phyloP scores from a whole-genome alignment of 2,888 invertebrate genomes.

The Zhengitettix transpicula region DNA sequence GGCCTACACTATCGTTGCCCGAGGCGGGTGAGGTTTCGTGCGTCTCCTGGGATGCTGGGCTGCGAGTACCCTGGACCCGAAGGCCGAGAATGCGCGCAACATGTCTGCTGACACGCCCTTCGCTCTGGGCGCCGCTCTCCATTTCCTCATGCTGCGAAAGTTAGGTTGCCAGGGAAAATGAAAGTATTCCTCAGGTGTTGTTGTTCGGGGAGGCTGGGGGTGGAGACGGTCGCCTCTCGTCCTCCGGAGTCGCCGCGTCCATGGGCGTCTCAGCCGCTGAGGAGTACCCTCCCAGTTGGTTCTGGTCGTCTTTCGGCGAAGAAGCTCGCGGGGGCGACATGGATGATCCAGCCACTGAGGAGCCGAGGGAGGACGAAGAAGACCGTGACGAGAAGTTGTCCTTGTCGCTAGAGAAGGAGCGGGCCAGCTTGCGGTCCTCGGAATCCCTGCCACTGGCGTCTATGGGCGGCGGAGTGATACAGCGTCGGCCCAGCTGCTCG shows the following conservation, averaged over 20 bases:
- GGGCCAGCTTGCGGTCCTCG: slow-evolving; percentile 29
- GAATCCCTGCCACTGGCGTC: slow-evolving; percentile 19
- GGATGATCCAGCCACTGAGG: slow-evolving; percentile 7
- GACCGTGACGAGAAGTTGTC: slow-evolving; percentile 40
- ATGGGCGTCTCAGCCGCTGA: neutral
- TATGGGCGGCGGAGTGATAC: slow-evolving; percentile 3
- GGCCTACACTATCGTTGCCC: too few species aligned
- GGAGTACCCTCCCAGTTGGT: neutral
- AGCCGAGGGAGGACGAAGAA: slow-evolving; percentile 14
- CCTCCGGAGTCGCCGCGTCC: neutral
- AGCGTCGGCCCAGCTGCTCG: neutral
- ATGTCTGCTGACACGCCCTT: too few species aligned
- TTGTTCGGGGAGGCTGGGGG: neutral
- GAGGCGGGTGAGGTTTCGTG: too few species aligned
- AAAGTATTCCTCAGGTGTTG: neutral
- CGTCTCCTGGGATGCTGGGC: too few species aligned
- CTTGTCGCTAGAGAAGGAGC: slow-evolving; percentile 37
- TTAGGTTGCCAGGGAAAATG: too few species aligned
- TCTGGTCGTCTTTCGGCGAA: neutral
- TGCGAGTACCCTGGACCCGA: too few species aligned
- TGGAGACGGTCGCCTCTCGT: neutral
- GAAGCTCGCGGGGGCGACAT: slow-evolving; percentile 5
- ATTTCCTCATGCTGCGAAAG: too few species aligned
- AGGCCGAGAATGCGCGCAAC: too few species aligned
- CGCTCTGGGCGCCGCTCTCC: too few species aligned